Evolutionary conservation across 2,113 vertebrate genomes (phyloP), one percentile per base, ranked within the genome.

Genomic region (Parus major): DNA sequence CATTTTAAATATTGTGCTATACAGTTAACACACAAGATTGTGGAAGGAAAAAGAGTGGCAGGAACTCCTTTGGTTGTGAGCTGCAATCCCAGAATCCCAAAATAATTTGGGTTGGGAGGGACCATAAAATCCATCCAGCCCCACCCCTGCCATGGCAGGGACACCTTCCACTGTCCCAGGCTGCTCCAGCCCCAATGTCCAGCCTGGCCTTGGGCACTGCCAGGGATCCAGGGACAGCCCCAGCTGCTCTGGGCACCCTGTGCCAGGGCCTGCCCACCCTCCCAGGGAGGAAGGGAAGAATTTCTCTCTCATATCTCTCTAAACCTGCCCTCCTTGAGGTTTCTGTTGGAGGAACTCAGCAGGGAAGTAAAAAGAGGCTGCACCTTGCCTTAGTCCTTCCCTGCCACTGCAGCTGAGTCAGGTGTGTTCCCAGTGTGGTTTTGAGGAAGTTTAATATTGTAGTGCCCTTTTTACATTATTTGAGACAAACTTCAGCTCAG

Each of bases 111-210:
- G 31, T 1, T 44, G 39, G 22, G 9, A 31, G 39, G 22, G 9
- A 35, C 14, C 11, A 9, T 1, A 35, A 76, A 76, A 0, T 10
- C 3, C 61, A 22, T 0, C 61, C 39, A 7, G 2, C 7, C 0
- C 52, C 77, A 39, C 36, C 22, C 35, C 15, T 14, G 77, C 86
- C 52, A 28, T 39, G 77, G 14, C 70, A 76, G 47, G 61, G 61
- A 25, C 78, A 15, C 53, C 47, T 89, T 0, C 25, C 79, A 35
- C 70, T 19, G 22, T 19, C 29, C 69, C 78, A 89, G 86, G 78
- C 24, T 75, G 60, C 60, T 73, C 69, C 1, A 71, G 12, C 59
- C 39, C 16, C 28, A 8, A 0, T 49, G 61, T 21, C 53, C 69
- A 75, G 0, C n/a, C 47, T 55, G 47, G 25, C 55, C 63, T 76